Evolutionary conservation across 1,140 invertebrate genomes (phyloP).

Genomic region (Cylas formicarius): DNA sequence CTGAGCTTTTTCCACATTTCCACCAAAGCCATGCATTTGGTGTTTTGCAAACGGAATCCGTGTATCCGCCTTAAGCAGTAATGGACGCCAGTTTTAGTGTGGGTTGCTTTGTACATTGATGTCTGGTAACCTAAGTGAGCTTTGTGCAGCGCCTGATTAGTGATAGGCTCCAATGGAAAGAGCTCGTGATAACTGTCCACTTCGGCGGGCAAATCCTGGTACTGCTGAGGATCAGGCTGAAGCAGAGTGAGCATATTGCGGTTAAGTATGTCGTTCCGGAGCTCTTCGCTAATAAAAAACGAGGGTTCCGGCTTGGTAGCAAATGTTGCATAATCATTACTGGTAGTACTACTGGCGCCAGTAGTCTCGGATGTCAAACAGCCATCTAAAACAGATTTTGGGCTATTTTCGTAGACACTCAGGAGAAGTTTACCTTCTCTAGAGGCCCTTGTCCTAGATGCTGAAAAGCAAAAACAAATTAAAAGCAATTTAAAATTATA

Average conservation of each 20-base stretch:
- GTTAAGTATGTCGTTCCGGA: conserved; percentile 68
- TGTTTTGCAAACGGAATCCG: conserved; percentile 71
- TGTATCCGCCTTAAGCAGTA: conserved; percentile 87
- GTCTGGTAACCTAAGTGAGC: conserved; percentile 69
- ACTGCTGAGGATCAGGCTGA: conserved; percentile 55
- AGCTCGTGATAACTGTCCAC: conserved; percentile 88
- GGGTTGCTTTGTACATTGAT: conserved; percentile 86
- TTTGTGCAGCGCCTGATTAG: conserved; percentile 48
- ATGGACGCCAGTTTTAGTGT: conserved; percentile 77
- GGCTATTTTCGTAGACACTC: neutral
- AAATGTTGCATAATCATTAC: conserved; percentile 51
- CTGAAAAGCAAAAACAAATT: no score
- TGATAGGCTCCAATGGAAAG: conserved; percentile 69
- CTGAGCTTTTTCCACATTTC: conserved; percentile 91
- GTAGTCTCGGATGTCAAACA: conserved; percentile 10
- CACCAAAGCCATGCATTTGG: conserved; percentile 76
- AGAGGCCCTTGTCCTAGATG: neutral
- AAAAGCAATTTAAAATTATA: conserved; percentile 22
- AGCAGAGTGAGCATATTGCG: conserved; percentile 66
- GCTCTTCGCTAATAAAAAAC: conserved; percentile 70
- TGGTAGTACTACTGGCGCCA: conserved; percentile 22
- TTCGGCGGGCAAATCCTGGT: conserved; percentile 68
- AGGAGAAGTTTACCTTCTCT: conserved; percentile 4
- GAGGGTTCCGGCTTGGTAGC: conserved; percentile 51
- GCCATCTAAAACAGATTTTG: neutral